phyloP scores from a whole-genome alignment of 2,888 invertebrate species.

The Lamproptera curius region DNA sequence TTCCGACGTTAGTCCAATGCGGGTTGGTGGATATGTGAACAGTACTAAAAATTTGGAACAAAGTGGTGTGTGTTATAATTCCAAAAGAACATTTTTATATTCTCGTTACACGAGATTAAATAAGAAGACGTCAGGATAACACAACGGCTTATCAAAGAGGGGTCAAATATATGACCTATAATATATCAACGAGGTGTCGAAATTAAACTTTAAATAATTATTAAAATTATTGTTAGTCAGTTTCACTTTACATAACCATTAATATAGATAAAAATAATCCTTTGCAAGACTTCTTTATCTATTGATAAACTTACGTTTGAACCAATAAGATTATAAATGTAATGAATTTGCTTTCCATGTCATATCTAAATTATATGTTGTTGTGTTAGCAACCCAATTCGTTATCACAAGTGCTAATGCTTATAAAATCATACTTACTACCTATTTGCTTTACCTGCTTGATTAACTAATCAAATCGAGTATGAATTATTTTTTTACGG shows the following conservation, averaged over 20 bases:
- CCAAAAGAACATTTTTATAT: too few species aligned
- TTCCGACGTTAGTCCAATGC: too few species aligned
- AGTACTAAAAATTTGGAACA: too few species aligned
- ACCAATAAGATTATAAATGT: conserved; percentile 3
- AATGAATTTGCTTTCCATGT: conserved; percentile 1
- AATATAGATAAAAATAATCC: conserved; percentile 35
- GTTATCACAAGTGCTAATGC: conserved; percentile 2
- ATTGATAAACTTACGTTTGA: conserved; percentile 28
- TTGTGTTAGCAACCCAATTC: conserved; percentile 11
- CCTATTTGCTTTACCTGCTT: background rate
- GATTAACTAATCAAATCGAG: too few species aligned
- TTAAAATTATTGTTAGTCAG: conserved; percentile 6
- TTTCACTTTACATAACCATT: conserved; percentile 21
- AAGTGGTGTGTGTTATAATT: too few species aligned
- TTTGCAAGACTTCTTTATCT: conserved; percentile 48
- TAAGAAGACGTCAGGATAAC: too few species aligned
- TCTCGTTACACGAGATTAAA: too few species aligned
- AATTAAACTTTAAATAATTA: conserved; percentile 6
- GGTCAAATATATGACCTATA: conserved; percentile 5
- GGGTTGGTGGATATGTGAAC: too few species aligned
- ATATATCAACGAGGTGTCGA: background rate
- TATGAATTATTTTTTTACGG: too few species aligned
- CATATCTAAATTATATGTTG: background rate
- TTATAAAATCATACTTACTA: background rate
- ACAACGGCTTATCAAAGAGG: too few species aligned